Base-by-base conservation (phyloP, 2,797 vertebrate genomes). In the Apogon talboti region DNA sequence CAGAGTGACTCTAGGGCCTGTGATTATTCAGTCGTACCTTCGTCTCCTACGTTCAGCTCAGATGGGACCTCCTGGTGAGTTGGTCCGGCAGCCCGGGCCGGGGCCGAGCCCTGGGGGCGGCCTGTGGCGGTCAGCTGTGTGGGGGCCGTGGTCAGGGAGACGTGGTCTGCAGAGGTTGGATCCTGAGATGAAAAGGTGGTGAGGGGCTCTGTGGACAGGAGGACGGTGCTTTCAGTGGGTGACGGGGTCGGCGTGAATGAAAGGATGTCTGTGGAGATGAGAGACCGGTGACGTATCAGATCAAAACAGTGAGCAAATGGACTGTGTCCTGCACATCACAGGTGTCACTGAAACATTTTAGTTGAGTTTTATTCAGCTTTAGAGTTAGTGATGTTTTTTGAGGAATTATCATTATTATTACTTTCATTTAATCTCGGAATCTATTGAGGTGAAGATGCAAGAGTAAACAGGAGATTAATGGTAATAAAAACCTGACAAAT, bases 11-110 rank as follows among this genome's bases (percentile, higher is more conserved):
- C 11, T 28, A 28, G 38, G 6, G 14, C 3, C 40, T 13, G 13
- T 42, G 18, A 16, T 18, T 46, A 45, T 18, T 45, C 7, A 10
- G 33, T 2, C 49, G 66, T 30, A 94, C 94, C 92, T 63, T 94
- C 87, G 74, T 90, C 90, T 35, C 91, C 91, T 1, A 94, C 85
- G 11, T 93, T 93, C 12, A 94, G 90, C 71, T 92, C 84, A 11
- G 93, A 81, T 2, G 84, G 87, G 45, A 47, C 48, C 14, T 90
- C 85, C 53, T 35, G 68, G 52, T 87, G 71, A 0, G 78, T 64
- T 0, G 82, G 74, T 15, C 77, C 77, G 3, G 64, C 55, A 5
- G 82, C 59, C 33, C 12, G 45, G 37, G 14, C 75, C 13, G 77
- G 33, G 45, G 64, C 47, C 5, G 78, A 66, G 72, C 75, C 71